A percentile compares a stretch with the other conserved stretches of the same genome.
phyloP scores from a whole-genome alignment of 2,888 invertebrate species.

The Carterocephalus palaemon region DNA sequence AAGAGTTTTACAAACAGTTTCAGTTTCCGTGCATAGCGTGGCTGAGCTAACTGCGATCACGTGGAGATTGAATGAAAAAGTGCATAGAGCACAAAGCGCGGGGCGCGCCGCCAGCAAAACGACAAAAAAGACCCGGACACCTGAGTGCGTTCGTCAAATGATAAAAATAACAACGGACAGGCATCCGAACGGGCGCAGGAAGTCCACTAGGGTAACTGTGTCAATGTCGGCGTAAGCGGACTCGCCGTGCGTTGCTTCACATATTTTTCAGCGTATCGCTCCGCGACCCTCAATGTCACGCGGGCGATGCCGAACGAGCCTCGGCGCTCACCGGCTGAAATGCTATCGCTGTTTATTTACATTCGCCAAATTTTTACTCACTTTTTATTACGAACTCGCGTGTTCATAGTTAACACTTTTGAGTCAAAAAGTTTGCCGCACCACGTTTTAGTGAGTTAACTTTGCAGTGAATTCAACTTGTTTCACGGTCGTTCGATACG shows the following conservation, averaged over 20 bases:
- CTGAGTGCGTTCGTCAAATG: constrained; percentile 20
- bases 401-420: constrained; percentile 7
- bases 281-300: constrained; percentile 35
- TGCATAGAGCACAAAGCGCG: no score
- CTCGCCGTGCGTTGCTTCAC: constrained; percentile 29
- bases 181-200: constrained; percentile 41
- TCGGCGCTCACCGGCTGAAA: constrained; percentile 10
- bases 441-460: background rate
- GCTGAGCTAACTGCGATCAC: no score
- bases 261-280: constrained; percentile 34
- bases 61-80: no score
- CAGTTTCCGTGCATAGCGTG: no score
- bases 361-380: constrained; percentile 14
- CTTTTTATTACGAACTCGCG: constrained; percentile 13
- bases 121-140: constrained; percentile 13
- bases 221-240: constrained; percentile 66
- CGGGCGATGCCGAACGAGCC: constrained; percentile 19
- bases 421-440: background rate
- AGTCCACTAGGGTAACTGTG: constrained; percentile 60
- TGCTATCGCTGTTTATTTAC: constrained; percentile 22
- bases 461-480: background rate
- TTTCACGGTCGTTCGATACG: no score
- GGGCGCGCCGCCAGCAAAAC: no score
- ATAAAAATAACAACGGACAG: constrained; percentile 27
- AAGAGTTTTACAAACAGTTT: no score